These are phyloP conservation scores for Diachrysia chrysitis DNA, from an alignment of 2,888 invertebrate genomes.

Conservation along the genomic window DNA sequence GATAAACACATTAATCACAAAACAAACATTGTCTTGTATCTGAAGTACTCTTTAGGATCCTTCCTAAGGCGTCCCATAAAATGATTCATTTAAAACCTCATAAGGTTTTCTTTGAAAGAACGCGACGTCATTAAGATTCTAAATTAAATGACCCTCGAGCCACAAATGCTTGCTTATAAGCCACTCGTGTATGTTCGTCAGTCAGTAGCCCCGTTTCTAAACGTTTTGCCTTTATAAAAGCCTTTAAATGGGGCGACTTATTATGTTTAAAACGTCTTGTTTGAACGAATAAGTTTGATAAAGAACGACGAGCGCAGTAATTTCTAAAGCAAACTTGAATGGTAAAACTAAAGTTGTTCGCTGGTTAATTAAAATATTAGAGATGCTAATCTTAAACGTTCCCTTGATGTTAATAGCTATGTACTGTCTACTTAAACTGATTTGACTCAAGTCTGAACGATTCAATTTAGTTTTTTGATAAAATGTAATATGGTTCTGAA, in stretches of 20 bases:
- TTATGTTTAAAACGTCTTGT: conserved; percentile 39
- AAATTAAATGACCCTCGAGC: conserved; percentile 63
- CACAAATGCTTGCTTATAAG: conserved; percentile 49
- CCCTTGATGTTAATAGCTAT: conserved; percentile 32
- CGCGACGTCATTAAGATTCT: conserved; percentile 61
- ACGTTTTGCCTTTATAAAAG: conserved; percentile 45
- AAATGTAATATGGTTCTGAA: background rate
- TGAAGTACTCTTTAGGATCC: background rate
- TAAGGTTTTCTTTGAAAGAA: conserved; percentile 60
- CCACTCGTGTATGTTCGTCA: conserved; percentile 36
- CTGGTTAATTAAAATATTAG: conserved; percentile 42
- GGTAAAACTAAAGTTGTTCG: conserved; percentile 27
- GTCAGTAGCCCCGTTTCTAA: conserved; percentile 13
- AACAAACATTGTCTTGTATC: conserved; percentile 8
- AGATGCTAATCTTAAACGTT: conserved; percentile 34
- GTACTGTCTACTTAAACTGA: conserved; percentile 1
- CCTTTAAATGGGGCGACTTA: conserved; percentile 51
- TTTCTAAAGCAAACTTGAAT: conserved; percentile 34
- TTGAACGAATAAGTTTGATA: conserved; percentile 32
- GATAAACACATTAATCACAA: background rate
- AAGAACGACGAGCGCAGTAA: conserved; percentile 28
- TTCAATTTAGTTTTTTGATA: background rate
- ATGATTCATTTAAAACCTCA: conserved; percentile 54
- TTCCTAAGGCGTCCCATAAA: conserved; percentile 29
- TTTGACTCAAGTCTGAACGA: background rate